phyloP scores from a whole-genome alignment of 2,113 vertebrate genomes.

The Isichthys henryi region DNA sequence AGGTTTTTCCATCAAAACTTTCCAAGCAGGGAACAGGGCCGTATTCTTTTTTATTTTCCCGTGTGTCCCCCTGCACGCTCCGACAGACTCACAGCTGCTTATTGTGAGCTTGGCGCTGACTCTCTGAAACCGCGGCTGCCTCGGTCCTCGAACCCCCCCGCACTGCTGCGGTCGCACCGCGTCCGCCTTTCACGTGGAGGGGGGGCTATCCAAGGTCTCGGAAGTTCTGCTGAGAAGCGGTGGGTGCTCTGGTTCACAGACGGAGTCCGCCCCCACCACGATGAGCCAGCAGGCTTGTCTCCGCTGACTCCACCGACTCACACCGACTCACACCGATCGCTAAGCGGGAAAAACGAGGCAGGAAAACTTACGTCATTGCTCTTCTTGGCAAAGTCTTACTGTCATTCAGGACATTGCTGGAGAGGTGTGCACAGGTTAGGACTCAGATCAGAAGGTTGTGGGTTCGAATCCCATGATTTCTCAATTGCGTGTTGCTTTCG shows the following conservation, averaged over 20 bases:
- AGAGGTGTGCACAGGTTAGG: neutral
- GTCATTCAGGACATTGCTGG: neutral
- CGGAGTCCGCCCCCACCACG: neutral
- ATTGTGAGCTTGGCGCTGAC: neutral
- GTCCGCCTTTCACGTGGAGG: neutral
- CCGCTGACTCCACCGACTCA: too few species aligned
- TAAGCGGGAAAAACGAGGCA: neutral
- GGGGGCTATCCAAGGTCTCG: neutral
- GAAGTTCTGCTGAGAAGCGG: neutral
- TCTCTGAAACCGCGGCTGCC: neutral
- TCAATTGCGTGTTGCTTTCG: neutral
- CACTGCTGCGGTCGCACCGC: neutral
- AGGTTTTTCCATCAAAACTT: conserved; percentile 18
- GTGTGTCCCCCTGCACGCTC: neutral
- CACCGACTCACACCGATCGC: neutral
- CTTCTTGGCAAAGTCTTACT: neutral
- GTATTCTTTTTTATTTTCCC: neutral
- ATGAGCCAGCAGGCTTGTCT: neutral
- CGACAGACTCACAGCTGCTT: neutral
- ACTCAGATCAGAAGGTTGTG: neutral
- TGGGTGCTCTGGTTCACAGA: neutral
- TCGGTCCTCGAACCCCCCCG: neutral
- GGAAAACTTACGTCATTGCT: neutral
- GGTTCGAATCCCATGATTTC: neutral
- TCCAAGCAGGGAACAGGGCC: neutral